Conservation (phyloP, 2,113 vertebrate genomes). For the Bubo bubo region DNA sequence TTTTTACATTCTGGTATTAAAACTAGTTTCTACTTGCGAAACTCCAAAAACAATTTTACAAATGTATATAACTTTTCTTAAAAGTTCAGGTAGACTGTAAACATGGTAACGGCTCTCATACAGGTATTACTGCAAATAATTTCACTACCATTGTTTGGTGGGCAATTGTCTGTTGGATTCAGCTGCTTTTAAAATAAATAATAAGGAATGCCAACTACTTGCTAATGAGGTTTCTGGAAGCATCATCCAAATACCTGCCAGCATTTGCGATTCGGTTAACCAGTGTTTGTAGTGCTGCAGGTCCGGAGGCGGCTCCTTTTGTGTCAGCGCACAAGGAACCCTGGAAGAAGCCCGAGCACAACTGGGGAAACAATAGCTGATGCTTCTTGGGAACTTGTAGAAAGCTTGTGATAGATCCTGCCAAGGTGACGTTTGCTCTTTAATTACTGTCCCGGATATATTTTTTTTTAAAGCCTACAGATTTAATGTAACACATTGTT, state of each 20-base stretch:
- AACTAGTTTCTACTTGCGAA: conserved; percentile 21
- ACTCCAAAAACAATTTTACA: conserved; percentile 9
- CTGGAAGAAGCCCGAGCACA: background rate
- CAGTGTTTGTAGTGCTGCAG: background rate
- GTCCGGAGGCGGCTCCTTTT: background rate
- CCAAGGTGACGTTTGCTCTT: background rate
- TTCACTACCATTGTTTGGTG: background rate
- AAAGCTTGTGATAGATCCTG: background rate
- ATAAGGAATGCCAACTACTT: background rate
- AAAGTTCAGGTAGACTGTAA: background rate
- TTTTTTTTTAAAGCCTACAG: background rate
- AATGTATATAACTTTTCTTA: conserved; percentile 18
- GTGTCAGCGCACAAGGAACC: background rate
- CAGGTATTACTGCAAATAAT: background rate
- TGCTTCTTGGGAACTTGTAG: background rate
- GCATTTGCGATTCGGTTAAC: background rate
- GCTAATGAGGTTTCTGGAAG: background rate
- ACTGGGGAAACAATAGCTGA: rapidly evolving
- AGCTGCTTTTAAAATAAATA: background rate
- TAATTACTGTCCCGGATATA: background rate
- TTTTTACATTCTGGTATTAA: conserved; percentile 31
- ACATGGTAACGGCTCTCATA: background rate
- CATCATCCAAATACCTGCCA: background rate
- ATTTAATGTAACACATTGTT: background rate
- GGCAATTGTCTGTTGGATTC: background rate